Evolutionary conservation across 2,888 invertebrate species (phyloP).

Genomic region (Toxonevra muliebris): DNA sequence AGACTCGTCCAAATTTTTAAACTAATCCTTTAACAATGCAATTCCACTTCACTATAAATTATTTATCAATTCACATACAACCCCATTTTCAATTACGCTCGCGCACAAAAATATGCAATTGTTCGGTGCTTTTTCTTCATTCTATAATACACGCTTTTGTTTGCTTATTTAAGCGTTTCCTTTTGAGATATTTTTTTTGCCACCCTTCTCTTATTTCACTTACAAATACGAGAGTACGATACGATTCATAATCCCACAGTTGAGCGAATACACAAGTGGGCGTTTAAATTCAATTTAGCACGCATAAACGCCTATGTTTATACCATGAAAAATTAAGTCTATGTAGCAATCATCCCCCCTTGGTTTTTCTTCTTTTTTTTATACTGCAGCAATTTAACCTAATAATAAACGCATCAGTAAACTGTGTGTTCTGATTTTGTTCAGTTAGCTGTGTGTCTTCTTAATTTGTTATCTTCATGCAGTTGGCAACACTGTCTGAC

Average conservation of each 20-base stretch:
- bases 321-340: conserved; percentile 42
- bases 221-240: neutral
- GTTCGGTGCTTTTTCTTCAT: conserved; percentile 1
- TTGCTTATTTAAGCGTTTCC: conserved; percentile 35
- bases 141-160: conserved; percentile 22
- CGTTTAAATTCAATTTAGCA: conserved; percentile 54
- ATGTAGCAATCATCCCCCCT: conserved; percentile 26
- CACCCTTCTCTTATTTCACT: neutral
- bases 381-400: conserved; percentile 54
- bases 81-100: neutral
- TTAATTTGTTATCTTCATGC: conserved; percentile 33
- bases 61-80: conserved; percentile 5
- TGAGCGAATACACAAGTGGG: conserved; percentile 61
- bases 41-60: neutral
- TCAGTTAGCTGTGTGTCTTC: conserved; percentile 25
- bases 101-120: neutral
- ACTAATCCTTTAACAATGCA: conserved; percentile 18
- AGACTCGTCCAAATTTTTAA: neutral
- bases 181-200: conserved; percentile 19
- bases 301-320: conserved; percentile 48
- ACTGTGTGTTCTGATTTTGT: conserved; percentile 49
- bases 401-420: conserved; percentile 63
- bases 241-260: conserved; percentile 48
- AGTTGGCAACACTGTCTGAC: conserved; percentile 37
- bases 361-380: neutral